These are phyloP conservation scores for Drosophila mimetica DNA, from an alignment of 2,888 invertebrate species.

Conservation along the genomic window DNA sequence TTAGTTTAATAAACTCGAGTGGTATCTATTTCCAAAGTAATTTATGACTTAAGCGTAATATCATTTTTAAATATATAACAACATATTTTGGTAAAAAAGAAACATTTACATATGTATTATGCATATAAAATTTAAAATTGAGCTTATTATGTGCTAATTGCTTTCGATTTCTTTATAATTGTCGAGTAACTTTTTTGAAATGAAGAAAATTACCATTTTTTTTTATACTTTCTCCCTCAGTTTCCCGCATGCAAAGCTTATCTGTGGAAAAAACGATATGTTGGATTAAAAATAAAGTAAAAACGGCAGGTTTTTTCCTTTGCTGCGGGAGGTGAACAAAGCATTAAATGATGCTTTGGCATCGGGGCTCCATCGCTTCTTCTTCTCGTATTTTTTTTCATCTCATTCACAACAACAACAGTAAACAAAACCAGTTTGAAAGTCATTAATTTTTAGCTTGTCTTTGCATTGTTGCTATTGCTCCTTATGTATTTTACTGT, in stretches of 20 bases:
- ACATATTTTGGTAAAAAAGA: neutral
- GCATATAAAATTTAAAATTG: too few relatives aligned
- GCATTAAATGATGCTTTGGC: conserved; percentile 47
- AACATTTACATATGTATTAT: too few relatives aligned
- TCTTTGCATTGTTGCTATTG: conserved; percentile 52
- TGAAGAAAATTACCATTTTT: too few relatives aligned
- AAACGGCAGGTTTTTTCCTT: neutral
- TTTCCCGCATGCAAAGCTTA: conserved; percentile 14
- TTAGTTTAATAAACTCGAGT: conserved; percentile 19
- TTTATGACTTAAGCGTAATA: too few relatives aligned
- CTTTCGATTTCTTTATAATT: neutral
- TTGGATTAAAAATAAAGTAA: conserved; percentile 16
- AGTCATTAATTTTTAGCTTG: conserved; percentile 55
- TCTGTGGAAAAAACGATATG: conserved; percentile 9
- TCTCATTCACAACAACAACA: conserved; percentile 31
- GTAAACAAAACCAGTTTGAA: conserved; percentile 51
- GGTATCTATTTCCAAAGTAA: neutral
- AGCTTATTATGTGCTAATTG: too few relatives aligned
- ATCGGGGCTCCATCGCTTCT: conserved; percentile 34
- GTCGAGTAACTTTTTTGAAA: neutral
- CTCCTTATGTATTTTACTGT: conserved; percentile 48
- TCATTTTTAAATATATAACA: too few relatives aligned
- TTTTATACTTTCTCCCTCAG: neutral
- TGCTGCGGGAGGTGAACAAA: conserved; percentile 25
- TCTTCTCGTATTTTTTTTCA: conserved; percentile 34